Evolutionary conservation across 2,888 invertebrate species (phyloP), one percentile per base, ranked within the genome.

Genomic region (Phyllotreta cruciferae): DNA sequence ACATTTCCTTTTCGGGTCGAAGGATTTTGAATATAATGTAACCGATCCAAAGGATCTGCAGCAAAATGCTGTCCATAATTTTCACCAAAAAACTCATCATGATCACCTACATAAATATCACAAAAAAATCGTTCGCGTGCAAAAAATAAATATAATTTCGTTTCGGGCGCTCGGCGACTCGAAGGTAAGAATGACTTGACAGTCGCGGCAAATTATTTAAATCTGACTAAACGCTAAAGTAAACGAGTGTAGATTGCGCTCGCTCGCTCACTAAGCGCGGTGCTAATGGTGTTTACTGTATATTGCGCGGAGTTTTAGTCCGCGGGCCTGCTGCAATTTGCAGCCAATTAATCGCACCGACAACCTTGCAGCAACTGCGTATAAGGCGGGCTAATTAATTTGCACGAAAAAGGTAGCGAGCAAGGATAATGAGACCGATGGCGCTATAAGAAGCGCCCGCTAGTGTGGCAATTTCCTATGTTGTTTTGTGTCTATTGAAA

Each of bases 21-120:
- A 71, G 50, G 44, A 61, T 64, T 6, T 72, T 67, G 52, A 71
- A 74, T 24, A 71, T 61, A 47, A 66, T 61, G 57, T 73, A 69
- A 44, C 71, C 71, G 10, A 69, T 65, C 71, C 73, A 74, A 10
- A 73, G 52, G 45, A 73, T 52, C 60, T 71, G 71, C 52, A 74
- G 62, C 63, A 74, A 65, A n/a, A 69, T 56, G 38, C 68, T 63
- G 68, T 73, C 72, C 55, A 73, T 41, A 44, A 71, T 42, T 61
- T 60, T 63, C 42, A 64, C 49, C 34, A 60, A 58, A 39, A 62
- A 62, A 11, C 44, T 66, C 63, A 64, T 62, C 52, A 56, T 57
- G n/a, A n/a, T 57, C n/a, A n/a, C 13, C 6, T 56, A 41, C 47
- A 9, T 35, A 1, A 13, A 47, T 38, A 6, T n/a, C 35, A 36